Evolutionary conservation across 2,888 invertebrate genomes (phyloP).

Genomic region (Hedya salicella): DNA sequence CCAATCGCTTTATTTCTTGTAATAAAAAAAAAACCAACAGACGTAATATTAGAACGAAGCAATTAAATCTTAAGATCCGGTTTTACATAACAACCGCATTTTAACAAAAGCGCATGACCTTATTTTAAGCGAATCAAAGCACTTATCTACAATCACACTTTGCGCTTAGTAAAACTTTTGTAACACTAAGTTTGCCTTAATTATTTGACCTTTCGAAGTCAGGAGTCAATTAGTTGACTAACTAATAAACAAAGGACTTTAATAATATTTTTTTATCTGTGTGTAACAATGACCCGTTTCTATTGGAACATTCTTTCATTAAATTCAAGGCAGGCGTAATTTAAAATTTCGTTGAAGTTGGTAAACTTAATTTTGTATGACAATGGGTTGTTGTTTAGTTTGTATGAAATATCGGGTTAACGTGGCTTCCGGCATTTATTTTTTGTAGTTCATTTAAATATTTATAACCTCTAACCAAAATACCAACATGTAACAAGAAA

Average conservation of each 20-base stretch:
- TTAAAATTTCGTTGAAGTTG: slow-evolving; percentile 14
- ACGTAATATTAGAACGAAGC: slow-evolving; percentile 12
- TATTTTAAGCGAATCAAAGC: slow-evolving; percentile 25
- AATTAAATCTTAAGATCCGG: slow-evolving; percentile 29
- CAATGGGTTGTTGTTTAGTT: slow-evolving; percentile 7
- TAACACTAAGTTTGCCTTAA: slow-evolving; percentile 44
- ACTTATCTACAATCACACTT: slow-evolving; percentile 39
- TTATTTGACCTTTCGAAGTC: slow-evolving; percentile 50
- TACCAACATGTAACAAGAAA: no score
- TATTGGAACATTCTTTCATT: slow-evolving; percentile 53
- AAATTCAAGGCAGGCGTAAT: slow-evolving; percentile 39
- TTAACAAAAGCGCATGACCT: slow-evolving; percentile 29
- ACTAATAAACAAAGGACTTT: slow-evolving; percentile 52
- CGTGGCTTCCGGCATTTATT: background rate
- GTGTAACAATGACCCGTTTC: slow-evolving; percentile 53
- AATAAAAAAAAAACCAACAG: background rate
- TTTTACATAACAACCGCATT: slow-evolving; percentile 21
- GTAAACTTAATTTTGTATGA: slow-evolving; percentile 20
- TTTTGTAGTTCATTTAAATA: background rate
- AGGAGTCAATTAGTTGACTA: slow-evolving; percentile 51
- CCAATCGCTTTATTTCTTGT: background rate
- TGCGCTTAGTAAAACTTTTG: slow-evolving; percentile 34
- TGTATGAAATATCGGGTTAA: background rate
- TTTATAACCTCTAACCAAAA: no score
- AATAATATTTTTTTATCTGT: slow-evolving; percentile 49